Percentiles rank a stretch among this genome's conserved stretches.
Evolutionary conservation across 1,140 invertebrate species (phyloP).

Genomic region (Bathynomus jamesi): DNA sequence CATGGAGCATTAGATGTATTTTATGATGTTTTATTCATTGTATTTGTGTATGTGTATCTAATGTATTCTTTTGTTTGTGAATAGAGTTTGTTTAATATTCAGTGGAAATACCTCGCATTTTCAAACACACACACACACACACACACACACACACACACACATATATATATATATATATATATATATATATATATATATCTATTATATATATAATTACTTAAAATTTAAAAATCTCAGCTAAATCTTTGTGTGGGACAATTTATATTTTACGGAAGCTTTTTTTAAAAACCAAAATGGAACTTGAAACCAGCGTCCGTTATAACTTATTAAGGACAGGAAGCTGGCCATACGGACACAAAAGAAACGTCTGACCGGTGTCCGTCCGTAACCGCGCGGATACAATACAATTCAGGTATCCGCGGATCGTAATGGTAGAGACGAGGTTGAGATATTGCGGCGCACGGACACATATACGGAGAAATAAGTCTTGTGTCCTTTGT

Average conservation of each 20-base stretch:
- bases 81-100: too few species aligned
- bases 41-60: too few species aligned
- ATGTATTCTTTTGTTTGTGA: too few species aligned
- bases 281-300: background rate
- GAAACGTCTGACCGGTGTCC: background rate
- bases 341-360: background rate
- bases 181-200: conserved; percentile 1
- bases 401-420: background rate
- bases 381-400: background rate
- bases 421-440: background rate
- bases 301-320: background rate
- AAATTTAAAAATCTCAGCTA: background rate
- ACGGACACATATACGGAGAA: background rate
- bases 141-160: too few species aligned
- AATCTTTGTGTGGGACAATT: background rate
- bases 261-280: background rate
- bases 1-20: too few species aligned
- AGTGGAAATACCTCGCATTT: too few species aligned
- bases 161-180: conserved; percentile 3
- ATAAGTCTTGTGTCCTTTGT: background rate
- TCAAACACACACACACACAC: too few species aligned
- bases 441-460: background rate
- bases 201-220: background rate
- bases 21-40: too few species aligned
- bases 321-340: background rate